Evolutionary conservation across 2,888 invertebrate species (phyloP), one percentile per base, ranked within the genome.

Genomic region (Cylloceria caligata): DNA sequence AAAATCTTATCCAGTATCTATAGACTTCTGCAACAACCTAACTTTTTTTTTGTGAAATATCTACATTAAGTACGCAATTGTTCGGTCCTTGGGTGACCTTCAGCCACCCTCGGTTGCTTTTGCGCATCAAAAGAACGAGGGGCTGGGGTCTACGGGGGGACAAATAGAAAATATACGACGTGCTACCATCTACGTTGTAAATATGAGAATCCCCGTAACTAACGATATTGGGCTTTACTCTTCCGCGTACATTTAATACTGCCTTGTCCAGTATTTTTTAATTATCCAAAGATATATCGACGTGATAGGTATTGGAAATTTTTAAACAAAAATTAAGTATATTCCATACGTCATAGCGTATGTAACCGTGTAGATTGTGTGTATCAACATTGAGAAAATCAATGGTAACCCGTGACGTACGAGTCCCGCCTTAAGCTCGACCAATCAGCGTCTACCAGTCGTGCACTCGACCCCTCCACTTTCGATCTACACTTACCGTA

Each of bases 371-470:
- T 39, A 11, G 24, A 68, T 68, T 62, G 78, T 62, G 65, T 42
- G 75, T 68, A 81, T 74, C 68, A 77, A 83, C 80, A 82, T 90
- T 88, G 88, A 65, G 88, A 92, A 92, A 92, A 92, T 92, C 92
- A 92, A 92, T 92, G 91, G 88, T 86, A 87, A 87, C 85, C 84
- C 71, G 87, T 91, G 92, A 92, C 92, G 92, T 92, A 88, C 87
- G 87, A 87, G 91, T 89, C 90, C 91, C 92, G 92, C 92, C 92
- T 91, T 87, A 85, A 71, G 60, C 52, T 57, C 65, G 77, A 81
- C 92, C 91, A 92, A 92, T 92, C 49, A 27, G 13, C 39, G 21
- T 52, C 55, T 19, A 6, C 21, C 6, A 11, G 27, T 47, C 83
- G 85, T 74, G 1, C 49, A 6, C 72, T 7, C 71, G 67, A 80